Evolutionary conservation across 2,113 vertebrate species (phyloP).

Genomic region (Excalfactoria chinensis): DNA sequence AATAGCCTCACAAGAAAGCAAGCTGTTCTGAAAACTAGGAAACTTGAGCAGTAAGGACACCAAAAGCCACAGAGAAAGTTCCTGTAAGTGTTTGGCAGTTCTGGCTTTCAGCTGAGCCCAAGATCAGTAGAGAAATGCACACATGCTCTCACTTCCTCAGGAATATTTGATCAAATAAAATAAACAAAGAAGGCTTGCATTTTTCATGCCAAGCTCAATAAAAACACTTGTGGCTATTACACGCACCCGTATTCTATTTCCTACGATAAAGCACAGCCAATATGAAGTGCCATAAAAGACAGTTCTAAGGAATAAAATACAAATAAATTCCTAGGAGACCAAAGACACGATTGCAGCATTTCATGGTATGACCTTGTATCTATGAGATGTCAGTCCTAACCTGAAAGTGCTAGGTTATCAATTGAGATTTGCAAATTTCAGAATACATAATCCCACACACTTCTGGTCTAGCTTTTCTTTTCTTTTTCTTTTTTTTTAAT

Average conservation of each 20-base stretch:
- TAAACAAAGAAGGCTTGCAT: constrained; percentile 52
- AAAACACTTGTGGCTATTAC: constrained; percentile 64
- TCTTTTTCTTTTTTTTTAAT: neutral
- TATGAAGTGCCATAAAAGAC: constrained; percentile 31
- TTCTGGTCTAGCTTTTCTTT: neutral
- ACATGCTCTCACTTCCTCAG: constrained; percentile 59
- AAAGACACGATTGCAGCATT: neutral
- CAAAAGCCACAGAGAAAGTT: constrained; percentile 11
- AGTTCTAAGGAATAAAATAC: constrained; percentile 11
- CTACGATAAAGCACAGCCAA: constrained; percentile 60
- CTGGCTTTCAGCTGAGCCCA: constrained; percentile 39
- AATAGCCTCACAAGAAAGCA: neutral
- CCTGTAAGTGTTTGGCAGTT: constrained; percentile 43
- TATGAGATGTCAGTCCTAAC: neutral
- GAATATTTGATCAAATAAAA: constrained; percentile 70
- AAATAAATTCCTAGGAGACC: neutral
- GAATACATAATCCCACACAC: neutral
- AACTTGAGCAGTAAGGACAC: neutral
- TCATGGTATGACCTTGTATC: rapidly evolving
- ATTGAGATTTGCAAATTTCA: neutral
- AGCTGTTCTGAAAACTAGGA: neutral
- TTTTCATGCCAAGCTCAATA: constrained; percentile 67
- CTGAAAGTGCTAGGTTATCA: neutral
- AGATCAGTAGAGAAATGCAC: constrained; percentile 49
- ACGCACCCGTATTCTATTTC: constrained; percentile 58